Conservation (phyloP, 1,140 invertebrate genomes). For the Drosophila kohkoa region DNA sequence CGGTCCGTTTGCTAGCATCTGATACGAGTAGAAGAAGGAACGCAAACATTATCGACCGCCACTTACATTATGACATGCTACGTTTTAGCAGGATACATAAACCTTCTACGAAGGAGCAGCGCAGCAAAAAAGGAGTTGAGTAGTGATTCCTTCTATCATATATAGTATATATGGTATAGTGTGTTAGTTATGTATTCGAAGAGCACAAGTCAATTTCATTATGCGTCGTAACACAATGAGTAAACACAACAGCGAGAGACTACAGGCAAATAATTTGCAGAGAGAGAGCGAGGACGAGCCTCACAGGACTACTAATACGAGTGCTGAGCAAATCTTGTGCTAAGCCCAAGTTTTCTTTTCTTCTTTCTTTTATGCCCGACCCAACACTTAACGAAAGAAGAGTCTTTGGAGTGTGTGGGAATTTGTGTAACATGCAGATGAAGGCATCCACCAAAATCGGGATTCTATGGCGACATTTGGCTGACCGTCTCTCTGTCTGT, state of each 20-base stretch:
- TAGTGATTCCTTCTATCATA: neutral
- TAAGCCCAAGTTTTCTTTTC: neutral
- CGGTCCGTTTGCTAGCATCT: conserved; percentile 12
- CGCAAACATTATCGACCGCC: conserved; percentile 23
- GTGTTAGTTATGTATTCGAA: conserved; percentile 14
- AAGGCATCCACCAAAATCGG: too few relatives aligned
- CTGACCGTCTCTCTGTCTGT: neutral
- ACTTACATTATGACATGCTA: conserved; percentile 24
- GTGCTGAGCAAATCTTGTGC: neutral
- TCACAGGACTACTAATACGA: conserved; percentile 9
- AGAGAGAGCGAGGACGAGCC: neutral
- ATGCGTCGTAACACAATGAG: conserved; percentile 35
- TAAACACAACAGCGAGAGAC: neutral
- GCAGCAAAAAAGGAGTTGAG: neutral
- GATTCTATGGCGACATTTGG: neutral
- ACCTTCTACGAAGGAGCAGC: neutral
- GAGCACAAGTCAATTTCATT: conserved; percentile 35
- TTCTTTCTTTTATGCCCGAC: neutral
- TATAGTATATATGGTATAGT: neutral
- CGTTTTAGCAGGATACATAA: neutral
- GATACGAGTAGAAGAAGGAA: conserved; percentile 8
- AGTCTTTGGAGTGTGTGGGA: neutral
- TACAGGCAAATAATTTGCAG: neutral
- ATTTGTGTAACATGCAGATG: neutral
- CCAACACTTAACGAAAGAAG: neutral